phyloP scores from a whole-genome alignment of 2,797 vertebrate genomes.

The Chromobotia macracanthus region DNA sequence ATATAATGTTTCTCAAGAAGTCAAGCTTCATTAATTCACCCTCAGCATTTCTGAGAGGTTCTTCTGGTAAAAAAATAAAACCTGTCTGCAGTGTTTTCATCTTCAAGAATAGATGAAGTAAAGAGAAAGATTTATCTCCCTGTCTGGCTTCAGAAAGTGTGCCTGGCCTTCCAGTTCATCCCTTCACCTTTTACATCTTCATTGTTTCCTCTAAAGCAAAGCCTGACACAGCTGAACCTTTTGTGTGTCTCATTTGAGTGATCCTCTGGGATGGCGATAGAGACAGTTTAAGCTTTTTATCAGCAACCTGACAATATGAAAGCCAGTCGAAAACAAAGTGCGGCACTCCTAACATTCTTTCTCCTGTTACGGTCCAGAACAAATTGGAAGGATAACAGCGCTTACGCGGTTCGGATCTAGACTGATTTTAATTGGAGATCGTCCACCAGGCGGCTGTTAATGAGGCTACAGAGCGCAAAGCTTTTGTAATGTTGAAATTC shows the following conservation, averaged over 20 bases:
- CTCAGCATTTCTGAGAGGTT: background rate
- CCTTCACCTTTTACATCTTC: slow-evolving; percentile 69
- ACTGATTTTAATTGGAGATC: slow-evolving; percentile 40
- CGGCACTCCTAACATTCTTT: slow-evolving; percentile 37
- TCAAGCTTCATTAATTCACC: background rate
- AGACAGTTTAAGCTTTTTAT: slow-evolving; percentile 69
- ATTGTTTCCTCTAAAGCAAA: slow-evolving; percentile 65
- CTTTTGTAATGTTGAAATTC: slow-evolving; percentile 12
- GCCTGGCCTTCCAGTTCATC: slow-evolving; percentile 50
- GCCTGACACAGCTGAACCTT: slow-evolving; percentile 68
- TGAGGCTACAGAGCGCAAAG: slow-evolving; percentile 40
- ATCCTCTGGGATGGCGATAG: slow-evolving; percentile 64
- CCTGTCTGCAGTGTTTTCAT: slow-evolving; percentile 35
- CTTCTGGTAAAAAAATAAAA: background rate
- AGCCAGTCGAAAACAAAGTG: slow-evolving; percentile 66
- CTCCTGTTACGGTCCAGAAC: slow-evolving; percentile 46
- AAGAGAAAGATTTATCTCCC: slow-evolving; percentile 65
- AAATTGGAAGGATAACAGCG: slow-evolving; percentile 69
- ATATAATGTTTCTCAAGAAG: background rate
- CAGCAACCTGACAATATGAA: slow-evolving; percentile 69
- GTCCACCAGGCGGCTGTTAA: slow-evolving; percentile 46
- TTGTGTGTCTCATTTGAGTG: slow-evolving; percentile 74
- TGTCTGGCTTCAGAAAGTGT: slow-evolving; percentile 59
- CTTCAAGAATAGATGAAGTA: background rate
- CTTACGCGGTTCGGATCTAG: slow-evolving; percentile 50